Conservation (phyloP, 2,888 invertebrate species). For the Tuta absoluta region DNA sequence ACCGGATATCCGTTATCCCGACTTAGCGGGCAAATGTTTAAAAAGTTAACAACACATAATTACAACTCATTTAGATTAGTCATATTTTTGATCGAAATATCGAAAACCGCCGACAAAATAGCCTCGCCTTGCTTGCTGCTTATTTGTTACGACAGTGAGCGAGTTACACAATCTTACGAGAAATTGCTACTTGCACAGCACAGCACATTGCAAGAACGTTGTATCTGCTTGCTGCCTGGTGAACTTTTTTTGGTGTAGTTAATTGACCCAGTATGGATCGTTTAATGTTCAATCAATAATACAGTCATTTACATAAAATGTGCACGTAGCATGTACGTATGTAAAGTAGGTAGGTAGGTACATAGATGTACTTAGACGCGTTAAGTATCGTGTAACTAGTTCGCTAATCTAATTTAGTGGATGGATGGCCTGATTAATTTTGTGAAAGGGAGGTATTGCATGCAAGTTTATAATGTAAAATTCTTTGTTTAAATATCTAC, state of each 20-base stretch:
- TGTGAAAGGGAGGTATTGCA: constrained; percentile 8
- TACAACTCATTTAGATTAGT: constrained; percentile 30
- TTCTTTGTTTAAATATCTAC: neutral
- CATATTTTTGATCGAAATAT: constrained; percentile 36
- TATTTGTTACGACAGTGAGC: constrained; percentile 42
- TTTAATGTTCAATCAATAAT: constrained; percentile 15
- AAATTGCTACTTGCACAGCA: constrained; percentile 39
- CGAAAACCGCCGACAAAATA: constrained; percentile 24
- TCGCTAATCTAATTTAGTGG: constrained; percentile 11
- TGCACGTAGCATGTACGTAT: neutral
- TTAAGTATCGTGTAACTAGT: constrained; percentile 1
- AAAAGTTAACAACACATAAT: neutral
- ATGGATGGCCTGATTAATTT: constrained; percentile 16
- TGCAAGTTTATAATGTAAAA: neutral
- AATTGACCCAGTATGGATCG: constrained; percentile 20
- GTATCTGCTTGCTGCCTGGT: constrained; percentile 32
- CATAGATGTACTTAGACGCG: neutral
- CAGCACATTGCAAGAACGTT: constrained; percentile 43
- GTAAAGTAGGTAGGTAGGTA: neutral
- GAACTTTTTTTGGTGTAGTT: constrained; percentile 2
- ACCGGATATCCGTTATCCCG: too few species aligned
- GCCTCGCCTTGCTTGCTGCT: constrained; percentile 27
- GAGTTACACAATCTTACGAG: constrained; percentile 44
- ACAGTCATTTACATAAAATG: neutral
- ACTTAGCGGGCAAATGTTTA: constrained; percentile 22